These are phyloP conservation scores for Campopleginae sp. DNA, from an alignment of 2,888 invertebrate species.

Conservation along the genomic window DNA sequence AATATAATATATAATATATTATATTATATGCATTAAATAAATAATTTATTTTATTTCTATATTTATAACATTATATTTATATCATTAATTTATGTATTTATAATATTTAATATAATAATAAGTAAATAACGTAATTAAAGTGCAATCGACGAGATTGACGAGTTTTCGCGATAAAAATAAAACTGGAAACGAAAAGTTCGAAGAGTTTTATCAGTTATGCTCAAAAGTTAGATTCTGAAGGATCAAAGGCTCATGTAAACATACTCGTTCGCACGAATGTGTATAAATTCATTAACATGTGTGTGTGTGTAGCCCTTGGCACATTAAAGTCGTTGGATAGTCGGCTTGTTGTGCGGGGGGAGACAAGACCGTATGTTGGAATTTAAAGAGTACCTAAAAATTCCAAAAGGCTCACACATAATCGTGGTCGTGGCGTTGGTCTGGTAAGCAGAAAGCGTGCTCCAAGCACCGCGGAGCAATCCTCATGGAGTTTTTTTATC, in stretches of 20 bases:
- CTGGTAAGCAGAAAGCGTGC: slow-evolving; percentile 44
- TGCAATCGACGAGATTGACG: neutral
- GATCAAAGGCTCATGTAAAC: slow-evolving; percentile 1
- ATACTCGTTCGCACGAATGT: neutral
- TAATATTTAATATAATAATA: too few relatives aligned
- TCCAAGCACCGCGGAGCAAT: slow-evolving; percentile 23
- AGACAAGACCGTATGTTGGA: slow-evolving; percentile 29
- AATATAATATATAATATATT: too few relatives aligned
- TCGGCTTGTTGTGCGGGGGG: neutral
- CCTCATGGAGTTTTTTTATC: neutral
- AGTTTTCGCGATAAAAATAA: neutral
- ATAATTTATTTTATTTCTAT: too few relatives aligned
- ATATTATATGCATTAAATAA: too few relatives aligned
- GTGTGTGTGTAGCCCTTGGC: neutral
- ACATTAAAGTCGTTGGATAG: slow-evolving; percentile 19
- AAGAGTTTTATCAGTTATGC: slow-evolving; percentile 17
- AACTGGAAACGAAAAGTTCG: neutral
- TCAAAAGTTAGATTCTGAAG: neutral
- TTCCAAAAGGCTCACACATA: slow-evolving; percentile 52
- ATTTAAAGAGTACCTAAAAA: slow-evolving; percentile 46
- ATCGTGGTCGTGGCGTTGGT: slow-evolving; percentile 55
- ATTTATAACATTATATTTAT: too few relatives aligned
- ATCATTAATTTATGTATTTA: too few relatives aligned
- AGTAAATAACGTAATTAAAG: too few relatives aligned
- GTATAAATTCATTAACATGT: neutral